A percentile compares a stretch with the other conserved stretches of the same genome.
Conservation (phyloP, 2,113 vertebrate genomes). For the Neopipo cinnamomea region DNA sequence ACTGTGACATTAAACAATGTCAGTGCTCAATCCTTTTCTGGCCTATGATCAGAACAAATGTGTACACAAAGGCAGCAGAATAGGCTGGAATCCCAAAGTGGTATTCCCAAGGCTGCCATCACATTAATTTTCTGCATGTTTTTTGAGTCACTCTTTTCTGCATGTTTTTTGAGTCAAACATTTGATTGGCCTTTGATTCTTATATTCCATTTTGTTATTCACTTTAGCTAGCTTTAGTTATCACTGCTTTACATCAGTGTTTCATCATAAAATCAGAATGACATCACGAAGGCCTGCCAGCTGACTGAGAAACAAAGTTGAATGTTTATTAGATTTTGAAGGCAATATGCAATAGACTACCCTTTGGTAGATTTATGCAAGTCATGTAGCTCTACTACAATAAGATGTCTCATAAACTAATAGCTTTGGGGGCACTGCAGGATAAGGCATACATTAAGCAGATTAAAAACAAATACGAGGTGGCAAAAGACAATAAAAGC, state of each 20-base stretch:
- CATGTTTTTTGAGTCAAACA: not conserved
- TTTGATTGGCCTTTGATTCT: not conserved
- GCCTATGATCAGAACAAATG: rapidly evolving
- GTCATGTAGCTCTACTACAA: constrained; percentile 24
- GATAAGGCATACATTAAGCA: constrained; percentile 49
- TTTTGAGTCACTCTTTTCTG: not conserved
- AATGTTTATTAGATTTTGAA: not conserved
- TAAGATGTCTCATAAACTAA: constrained; percentile 12
- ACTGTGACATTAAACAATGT: not conserved
- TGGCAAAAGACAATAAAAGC: constrained; percentile 28
- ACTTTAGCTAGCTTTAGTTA: not conserved
- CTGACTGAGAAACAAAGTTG: not conserved
- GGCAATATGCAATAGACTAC: not conserved
- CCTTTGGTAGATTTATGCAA: constrained; percentile 54
- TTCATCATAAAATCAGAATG: not conserved
- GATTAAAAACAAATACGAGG: constrained; percentile 51
- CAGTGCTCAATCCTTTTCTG: not conserved
- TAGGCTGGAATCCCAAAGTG: not conserved
- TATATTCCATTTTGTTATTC: not conserved
- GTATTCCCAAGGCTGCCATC: not conserved
- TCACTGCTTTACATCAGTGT: not conserved
- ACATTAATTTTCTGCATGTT: not conserved
- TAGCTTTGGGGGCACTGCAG: constrained; percentile 30
- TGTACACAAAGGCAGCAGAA: not conserved
- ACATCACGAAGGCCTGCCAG: not conserved